Evolutionary conservation across 1,140 invertebrate species (phyloP), one percentile per base, ranked within the genome.

Genomic region (Conopomorpha cramerella): DNA sequence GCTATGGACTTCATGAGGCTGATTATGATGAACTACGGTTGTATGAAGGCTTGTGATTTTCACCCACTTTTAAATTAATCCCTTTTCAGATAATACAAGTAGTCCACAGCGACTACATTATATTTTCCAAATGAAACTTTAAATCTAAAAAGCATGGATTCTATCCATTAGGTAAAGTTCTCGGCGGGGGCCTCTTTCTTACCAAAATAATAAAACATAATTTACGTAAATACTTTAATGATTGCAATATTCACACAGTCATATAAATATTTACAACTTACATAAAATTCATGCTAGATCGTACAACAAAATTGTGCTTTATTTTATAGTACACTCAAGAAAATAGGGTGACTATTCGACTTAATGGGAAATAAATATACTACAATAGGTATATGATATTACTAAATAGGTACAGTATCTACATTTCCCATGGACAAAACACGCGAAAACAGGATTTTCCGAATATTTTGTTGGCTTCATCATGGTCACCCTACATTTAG

Each of bases 181-280:
- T n/a, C n/a, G n/a, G n/a, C n/a, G n/a, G n/a, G n/a, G n/a, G n/a
- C n/a, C n/a, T n/a, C n/a, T n/a, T n/a, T n/a, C n/a, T n/a, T n/a
- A n/a, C n/a, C n/a, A n/a, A n/a, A 38, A 35, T 34, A 33, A 39
- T 33, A 43, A 29, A 16, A 36, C 23, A 16, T 25, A 7, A 19
- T 47, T 39, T 73, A 71, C 51, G 58, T 74, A 74, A 74, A 74
- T 74, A 74, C 50, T 74, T 67, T 68, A 74, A 68, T 68, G 57
- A 70, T 67, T 65, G 66, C 57, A 66, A 63, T 74, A 70, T 70
- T 65, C 66, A 74, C 66, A 71, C 66, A 62, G 45, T 68, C 66
- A 74, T 71, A 63, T 62, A 42, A 54, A 43, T 73, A 67, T 67
- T 65, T 74, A 74, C 68, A 70, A n/a, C n/a, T n/a, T 52, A 56